A percentile compares a stretch with the other conserved stretches of the same genome.
Conservation (phyloP, 2,888 invertebrate genomes). For the Drymonia ruficornis region DNA sequence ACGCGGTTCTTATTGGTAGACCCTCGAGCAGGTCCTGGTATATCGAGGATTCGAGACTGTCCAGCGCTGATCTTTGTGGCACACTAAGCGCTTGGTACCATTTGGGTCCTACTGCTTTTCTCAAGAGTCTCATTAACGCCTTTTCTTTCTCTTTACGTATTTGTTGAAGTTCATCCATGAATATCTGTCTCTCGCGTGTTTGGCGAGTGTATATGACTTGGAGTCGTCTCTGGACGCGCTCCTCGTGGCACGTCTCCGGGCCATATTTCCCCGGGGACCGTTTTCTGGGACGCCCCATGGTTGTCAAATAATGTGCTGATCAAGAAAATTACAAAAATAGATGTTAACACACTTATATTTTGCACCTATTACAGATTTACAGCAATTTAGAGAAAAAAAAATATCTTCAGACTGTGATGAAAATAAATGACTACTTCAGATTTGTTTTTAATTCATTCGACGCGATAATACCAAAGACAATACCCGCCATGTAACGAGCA, state of each 20-base stretch:
- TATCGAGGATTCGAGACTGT: conserved; percentile 55
- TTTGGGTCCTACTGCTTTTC: conserved; percentile 56
- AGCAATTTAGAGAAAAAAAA: conserved; percentile 52
- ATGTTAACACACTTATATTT: conserved; percentile 11
- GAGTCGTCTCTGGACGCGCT: conserved; percentile 46
- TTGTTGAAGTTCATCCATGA: conserved; percentile 69
- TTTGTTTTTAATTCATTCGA: conserved; percentile 4
- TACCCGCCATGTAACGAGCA: too few species aligned
- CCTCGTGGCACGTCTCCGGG: conserved; percentile 49
- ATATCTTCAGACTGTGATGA: conserved; percentile 5
- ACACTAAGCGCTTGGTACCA: conserved; percentile 77
- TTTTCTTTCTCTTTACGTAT: conserved; percentile 51
- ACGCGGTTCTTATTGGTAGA: conserved; percentile 53
- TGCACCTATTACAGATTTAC: conserved; percentile 28
- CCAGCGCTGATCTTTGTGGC: conserved; percentile 61
- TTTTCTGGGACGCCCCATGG: conserved; percentile 43
- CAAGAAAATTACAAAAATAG: background rate
- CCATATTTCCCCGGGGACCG: conserved; percentile 32
- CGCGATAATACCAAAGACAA: too few species aligned
- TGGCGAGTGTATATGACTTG: conserved; percentile 60
- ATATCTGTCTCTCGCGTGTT: conserved; percentile 61
- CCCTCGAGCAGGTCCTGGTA: conserved; percentile 72
- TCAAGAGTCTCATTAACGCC: conserved; percentile 42
- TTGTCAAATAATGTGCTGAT: conserved; percentile 10
- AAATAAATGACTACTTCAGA: conserved; percentile 12